These are phyloP conservation scores for Heterodera carotae DNA, from an alignment of 1,140 invertebrate genomes.

Conservation along the genomic window DNA sequence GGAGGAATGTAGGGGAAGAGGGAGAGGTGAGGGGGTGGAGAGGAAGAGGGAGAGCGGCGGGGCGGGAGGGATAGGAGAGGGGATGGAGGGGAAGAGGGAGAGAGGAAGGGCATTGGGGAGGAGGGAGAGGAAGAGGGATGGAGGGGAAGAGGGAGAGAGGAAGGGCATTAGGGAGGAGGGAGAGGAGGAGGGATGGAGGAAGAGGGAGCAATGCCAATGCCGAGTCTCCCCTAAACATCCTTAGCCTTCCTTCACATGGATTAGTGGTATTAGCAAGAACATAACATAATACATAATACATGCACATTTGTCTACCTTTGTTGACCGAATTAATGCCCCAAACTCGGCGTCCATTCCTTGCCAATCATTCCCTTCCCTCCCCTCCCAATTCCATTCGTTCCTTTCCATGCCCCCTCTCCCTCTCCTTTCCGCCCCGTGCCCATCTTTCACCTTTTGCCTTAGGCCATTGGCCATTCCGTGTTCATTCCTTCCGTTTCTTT, in stretches of 20 bases:
- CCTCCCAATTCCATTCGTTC: constrained; percentile 8
- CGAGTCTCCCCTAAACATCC: too few relatives aligned
- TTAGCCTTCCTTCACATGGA: too few relatives aligned
- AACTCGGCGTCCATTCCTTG: too few relatives aligned
- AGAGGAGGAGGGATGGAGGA: background rate
- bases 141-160: background rate
- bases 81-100: background rate
- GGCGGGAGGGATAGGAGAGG: too few relatives aligned
- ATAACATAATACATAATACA: too few relatives aligned
- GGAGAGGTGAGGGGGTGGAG: background rate
- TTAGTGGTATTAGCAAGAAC: too few relatives aligned
- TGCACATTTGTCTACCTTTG: too few relatives aligned
- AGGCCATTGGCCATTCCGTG: too few relatives aligned
- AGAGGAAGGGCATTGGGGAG: background rate
- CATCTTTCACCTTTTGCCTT: too few relatives aligned
- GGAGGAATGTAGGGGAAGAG: too few relatives aligned
- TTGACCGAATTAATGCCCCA: too few relatives aligned
- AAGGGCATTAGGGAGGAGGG: background rate
- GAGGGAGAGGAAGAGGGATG: background rate
- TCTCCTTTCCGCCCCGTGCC: too few relatives aligned
- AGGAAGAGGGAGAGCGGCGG: background rate
- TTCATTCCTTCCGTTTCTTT: constrained; percentile 9
- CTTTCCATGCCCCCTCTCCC: background rate
- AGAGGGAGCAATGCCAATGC: background rate
- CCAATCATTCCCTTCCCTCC: background rate